A percentile compares a stretch with the other conserved stretches of the same genome.
Evolutionary conservation across 1,140 invertebrate species (phyloP).

Genomic region (Magallana angulata): DNA sequence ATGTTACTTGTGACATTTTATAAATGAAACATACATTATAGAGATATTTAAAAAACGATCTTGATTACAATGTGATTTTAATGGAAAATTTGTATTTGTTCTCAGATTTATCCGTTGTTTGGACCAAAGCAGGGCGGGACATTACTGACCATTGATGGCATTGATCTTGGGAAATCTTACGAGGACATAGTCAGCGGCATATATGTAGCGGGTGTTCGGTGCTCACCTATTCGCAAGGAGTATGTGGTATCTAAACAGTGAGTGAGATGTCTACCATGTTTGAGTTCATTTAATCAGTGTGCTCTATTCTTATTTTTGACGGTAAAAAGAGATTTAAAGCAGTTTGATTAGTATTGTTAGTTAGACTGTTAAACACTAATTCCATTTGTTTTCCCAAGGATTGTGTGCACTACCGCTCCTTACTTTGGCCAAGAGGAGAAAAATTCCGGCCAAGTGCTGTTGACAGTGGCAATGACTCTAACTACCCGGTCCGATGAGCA

Average conservation of each 20-base stretch:
- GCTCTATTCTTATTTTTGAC: too few relatives aligned
- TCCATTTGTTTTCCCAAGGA: constrained; percentile 54
- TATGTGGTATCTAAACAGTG: constrained; percentile 63
- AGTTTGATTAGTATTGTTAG: too few relatives aligned
- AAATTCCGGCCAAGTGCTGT: constrained; percentile 56
- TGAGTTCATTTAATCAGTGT: too few relatives aligned
- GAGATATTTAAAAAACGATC: too few relatives aligned
- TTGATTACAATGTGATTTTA: too few relatives aligned
- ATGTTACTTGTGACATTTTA: too few relatives aligned
- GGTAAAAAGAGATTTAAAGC: too few relatives aligned
- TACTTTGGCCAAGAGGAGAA: constrained; percentile 18
- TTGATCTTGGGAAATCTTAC: constrained; percentile 94
- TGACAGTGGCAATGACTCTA: constrained; percentile 61
- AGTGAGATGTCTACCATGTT: constrained; percentile 28
- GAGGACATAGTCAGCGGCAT: constrained; percentile 90
- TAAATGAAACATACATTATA: too few relatives aligned
- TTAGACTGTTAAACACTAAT: neutral
- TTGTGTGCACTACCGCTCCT: constrained; percentile 71
- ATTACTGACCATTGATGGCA: constrained; percentile 95
- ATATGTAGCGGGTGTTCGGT: constrained; percentile 92
- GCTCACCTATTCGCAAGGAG: constrained; percentile 84
- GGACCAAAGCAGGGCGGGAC: constrained; percentile 98
- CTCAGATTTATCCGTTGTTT: constrained; percentile 92
- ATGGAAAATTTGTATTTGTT: neutral
- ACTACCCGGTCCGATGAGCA: constrained; percentile 54